Base-by-base conservation (phyloP, 2,888 invertebrate genomes). In the Drosophila peninsularis region DNA sequence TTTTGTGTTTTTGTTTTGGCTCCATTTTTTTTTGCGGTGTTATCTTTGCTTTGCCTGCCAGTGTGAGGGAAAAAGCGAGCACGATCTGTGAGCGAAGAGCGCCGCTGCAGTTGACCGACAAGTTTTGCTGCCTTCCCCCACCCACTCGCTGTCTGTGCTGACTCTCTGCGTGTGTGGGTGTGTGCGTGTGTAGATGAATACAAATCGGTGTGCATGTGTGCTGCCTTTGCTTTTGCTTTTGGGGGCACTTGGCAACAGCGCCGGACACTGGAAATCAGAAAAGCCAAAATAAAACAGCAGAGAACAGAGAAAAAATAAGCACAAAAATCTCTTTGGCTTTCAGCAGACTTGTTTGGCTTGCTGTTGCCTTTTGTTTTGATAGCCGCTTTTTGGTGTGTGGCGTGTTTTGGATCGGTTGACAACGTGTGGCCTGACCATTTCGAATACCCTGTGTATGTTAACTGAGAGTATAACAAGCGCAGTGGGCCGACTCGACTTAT, bases 1-100 rank as follows among this genome's bases (percentile, higher is more conserved):
- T 83, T 79, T 89, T 80, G 71, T 73, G 68, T 71, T 87, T 86
- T 85, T 87, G 88, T 89, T 88, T 81, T 89, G 88, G 65, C 71
- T 79, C 80, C 76, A 60, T 58, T 70, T 72, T 78, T 55, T 24
- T 62, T 24, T 19, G 24, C 27, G 13, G 19, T 5, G 17, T 27
- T 56, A 21, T 50, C 45, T 41, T 3, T 42, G 36, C 36, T 36
- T 9, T 37, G 42, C 42, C 21, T 32, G 24, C 41, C n/a, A n/a
- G 13, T 10, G 32, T 17, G 4, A 3, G 30, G 24, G 27, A 37
- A 42, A 27, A 54, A 30, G 56, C 49, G 47, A 32, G 57, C 41
- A 49, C 56, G 69, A 65, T 78, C 74, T 60, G 57, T 30, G 37
- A 44, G 53, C 50, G 62, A 41, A 30, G 37, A 54, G 50, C 53